Evolutionary conservation across 2,113 vertebrate genomes (phyloP), one percentile per base, ranked within the genome.

Genomic region (Gasterosteus nipponicus): DNA sequence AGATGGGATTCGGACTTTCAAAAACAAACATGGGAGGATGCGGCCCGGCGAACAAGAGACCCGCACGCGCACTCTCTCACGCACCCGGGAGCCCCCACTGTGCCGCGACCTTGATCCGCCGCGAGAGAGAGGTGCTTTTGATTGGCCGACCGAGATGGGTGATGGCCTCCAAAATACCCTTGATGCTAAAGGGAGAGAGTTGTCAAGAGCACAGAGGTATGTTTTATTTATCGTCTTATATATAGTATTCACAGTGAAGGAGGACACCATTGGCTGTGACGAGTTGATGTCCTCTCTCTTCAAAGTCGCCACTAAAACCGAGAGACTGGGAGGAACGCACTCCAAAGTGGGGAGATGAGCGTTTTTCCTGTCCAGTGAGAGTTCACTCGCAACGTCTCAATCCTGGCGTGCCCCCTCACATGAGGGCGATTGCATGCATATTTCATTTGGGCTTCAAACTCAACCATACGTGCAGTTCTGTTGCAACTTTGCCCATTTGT

Each of bases 1-100:
- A 94, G 96, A 96, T 86, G 87, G 96, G 95, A 96, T 96, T 96
- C 95, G 93, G 96, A 96, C 95, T 96, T 96, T 96, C 95, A 95
- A 97, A 97, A 97, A 97, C 96, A 97, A 97, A 96, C 95, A 96
- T 66, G 77, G 22, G 83, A 87, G 85, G 89, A 92, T 70, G 78
- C 77, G 64, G 70, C 83, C 74, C 67, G 5, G 75, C 53, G 66
- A 91, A 92, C 75, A 82, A 83, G 78, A 80, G 79, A 38, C 35
- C 79, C 74, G 33, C 38, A 29, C 75, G 59, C 64, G 44, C 61
- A 63, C 54, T 65, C 76, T n/a, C 22, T 26, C 22, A 26, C 22
- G 22, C 35, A 16, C 60, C 66, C 75, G 51, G 59, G 80, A 77
- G 81, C 81, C 80, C 80, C 22, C 73, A 54, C 69, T 83, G 87